Evolutionary conservation across 2,797 vertebrate species (phyloP).

Genomic region (Catostomus latipinnis): DNA sequence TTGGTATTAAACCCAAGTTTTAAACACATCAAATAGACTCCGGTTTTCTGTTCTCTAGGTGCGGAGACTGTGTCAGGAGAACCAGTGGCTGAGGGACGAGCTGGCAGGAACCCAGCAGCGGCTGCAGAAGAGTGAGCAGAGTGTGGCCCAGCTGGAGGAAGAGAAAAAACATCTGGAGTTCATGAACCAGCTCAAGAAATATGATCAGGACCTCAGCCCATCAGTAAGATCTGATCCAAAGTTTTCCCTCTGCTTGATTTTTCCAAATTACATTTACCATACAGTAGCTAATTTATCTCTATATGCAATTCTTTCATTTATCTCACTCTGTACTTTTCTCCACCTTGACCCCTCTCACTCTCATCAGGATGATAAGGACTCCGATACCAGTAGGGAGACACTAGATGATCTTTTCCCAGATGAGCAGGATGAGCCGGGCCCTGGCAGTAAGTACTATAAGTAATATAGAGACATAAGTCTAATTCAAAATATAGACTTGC

Average conservation of each 20-base stretch:
- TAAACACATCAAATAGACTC: no score
- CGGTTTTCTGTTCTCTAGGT: slow-evolving; percentile 65
- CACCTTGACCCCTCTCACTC: background rate
- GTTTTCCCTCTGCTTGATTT: background rate
- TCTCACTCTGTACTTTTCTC: background rate
- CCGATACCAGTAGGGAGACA: slow-evolving; percentile 90
- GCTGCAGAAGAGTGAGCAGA: slow-evolving; percentile 86
- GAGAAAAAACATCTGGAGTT: slow-evolving; percentile 91
- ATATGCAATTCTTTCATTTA: background rate
- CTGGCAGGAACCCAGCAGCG: slow-evolving; percentile 87
- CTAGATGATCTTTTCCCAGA: slow-evolving; percentile 97
- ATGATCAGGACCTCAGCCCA: slow-evolving; percentile 63
- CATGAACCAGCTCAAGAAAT: slow-evolving; percentile 88
- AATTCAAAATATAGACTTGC: no score
- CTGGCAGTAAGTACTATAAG: slow-evolving; percentile 87
- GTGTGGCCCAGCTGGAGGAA: slow-evolving; percentile 87
- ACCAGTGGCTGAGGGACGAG: slow-evolving; percentile 88
- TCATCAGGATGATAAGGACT: slow-evolving; percentile 93
- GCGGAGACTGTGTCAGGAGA: slow-evolving; percentile 83
- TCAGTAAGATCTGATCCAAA: slow-evolving; percentile 44
- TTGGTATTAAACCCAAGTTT: no score
- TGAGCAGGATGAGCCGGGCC: slow-evolving; percentile 93
- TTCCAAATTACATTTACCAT: background rate
- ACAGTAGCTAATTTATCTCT: background rate
- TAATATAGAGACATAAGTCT: no score